Conservation (phyloP, 1,140 invertebrate species). For the Drosophila erecta region DNA sequence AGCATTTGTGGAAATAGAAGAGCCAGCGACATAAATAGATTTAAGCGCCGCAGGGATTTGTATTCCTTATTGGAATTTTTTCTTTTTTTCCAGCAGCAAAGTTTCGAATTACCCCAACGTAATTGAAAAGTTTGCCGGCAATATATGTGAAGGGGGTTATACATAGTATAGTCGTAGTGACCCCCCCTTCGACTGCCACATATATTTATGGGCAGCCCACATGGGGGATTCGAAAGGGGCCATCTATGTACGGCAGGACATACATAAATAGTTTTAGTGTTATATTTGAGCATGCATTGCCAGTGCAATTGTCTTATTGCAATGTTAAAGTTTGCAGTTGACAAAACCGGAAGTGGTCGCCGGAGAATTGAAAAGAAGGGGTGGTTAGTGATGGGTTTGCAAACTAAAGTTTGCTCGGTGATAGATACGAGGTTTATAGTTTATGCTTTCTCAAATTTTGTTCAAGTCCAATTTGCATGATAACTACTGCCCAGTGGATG, state of each 20-base stretch:
- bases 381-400: slow-evolving; percentile 18
- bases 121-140: slow-evolving; percentile 62
- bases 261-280: slow-evolving; percentile 46
- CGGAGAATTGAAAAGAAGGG: not conserved
- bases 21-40: slow-evolving; percentile 62
- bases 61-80: slow-evolving; percentile 53
- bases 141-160: slow-evolving; percentile 21
- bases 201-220: slow-evolving; percentile 42
- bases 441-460: slow-evolving; percentile 40
- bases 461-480: slow-evolving; percentile 27
- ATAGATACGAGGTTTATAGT: slow-evolving; percentile 46
- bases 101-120: slow-evolving; percentile 62
- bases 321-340: slow-evolving; percentile 50
- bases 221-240: slow-evolving; percentile 26
- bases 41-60: slow-evolving; percentile 64
- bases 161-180: not conserved
- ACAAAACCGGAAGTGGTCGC: slow-evolving; percentile 40
- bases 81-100: slow-evolving; percentile 29
- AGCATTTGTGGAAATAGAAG: slow-evolving; percentile 24
- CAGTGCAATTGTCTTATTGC: slow-evolving; percentile 35
- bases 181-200: not conserved
- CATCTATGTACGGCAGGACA: slow-evolving; percentile 6
- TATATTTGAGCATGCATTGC: slow-evolving; percentile 11
- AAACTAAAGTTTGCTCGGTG: slow-evolving; percentile 31
- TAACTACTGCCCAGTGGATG: slow-evolving; percentile 5